A percentile compares a stretch with the other conserved stretches of the same genome.
Conservation (phyloP, 2,113 vertebrate species). For the Smithornis capensis region DNA sequence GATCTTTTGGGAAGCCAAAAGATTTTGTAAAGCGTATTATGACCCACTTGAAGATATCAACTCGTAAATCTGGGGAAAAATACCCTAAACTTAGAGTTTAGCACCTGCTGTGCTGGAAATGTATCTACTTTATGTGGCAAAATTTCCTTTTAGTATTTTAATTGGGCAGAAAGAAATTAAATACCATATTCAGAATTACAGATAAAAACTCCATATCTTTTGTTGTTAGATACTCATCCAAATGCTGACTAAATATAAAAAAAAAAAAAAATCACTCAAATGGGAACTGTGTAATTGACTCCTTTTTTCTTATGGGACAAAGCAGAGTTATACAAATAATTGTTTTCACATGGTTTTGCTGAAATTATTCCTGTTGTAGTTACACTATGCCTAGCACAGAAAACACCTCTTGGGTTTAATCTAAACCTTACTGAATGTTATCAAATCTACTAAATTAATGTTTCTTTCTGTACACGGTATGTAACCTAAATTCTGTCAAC, state of each 20-base stretch:
- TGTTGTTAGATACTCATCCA: neutral
- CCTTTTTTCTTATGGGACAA: neutral
- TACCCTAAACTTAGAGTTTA: neutral
- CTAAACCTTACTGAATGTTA: neutral
- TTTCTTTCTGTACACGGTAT: neutral
- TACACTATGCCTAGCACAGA: neutral
- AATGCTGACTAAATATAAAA: neutral
- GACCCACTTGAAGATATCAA: neutral
- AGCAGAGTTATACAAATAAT: neutral
- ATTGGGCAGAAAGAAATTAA: neutral
- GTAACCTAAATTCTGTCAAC: neutral
- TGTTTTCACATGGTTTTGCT: neutral
- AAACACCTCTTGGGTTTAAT: slow-evolving; percentile 3
- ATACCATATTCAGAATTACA: neutral
- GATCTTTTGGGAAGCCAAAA: neutral
- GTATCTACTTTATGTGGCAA: neutral
- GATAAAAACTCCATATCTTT: neutral
- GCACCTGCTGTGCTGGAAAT: neutral
- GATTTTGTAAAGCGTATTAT: neutral
- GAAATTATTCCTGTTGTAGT: neutral
- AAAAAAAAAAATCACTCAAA: neutral
- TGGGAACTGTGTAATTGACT: neutral
- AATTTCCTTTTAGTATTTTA: neutral
- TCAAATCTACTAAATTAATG: neutral
- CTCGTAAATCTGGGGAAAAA: neutral